Conservation (phyloP, 2,113 vertebrate species). For the Hyla sarda region DNA sequence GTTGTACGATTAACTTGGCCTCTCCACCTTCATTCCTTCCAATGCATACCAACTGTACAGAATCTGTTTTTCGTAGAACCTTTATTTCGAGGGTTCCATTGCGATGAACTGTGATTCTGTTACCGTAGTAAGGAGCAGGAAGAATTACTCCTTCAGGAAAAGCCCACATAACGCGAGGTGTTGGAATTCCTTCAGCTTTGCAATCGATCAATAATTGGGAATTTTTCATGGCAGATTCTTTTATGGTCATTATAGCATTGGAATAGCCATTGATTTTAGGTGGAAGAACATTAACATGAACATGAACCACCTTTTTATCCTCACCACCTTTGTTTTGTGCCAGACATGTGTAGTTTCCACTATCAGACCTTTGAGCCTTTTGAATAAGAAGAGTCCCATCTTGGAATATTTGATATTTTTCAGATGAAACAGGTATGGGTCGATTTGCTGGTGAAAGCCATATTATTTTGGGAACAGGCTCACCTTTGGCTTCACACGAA, state of each 20-base stretch:
- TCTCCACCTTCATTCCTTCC: slow-evolving; percentile 89
- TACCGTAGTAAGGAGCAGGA: slow-evolving; percentile 85
- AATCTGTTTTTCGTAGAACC: slow-evolving; percentile 74
- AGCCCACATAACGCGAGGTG: slow-evolving; percentile 83
- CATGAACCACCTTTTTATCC: slow-evolving; percentile 72
- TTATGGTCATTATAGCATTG: slow-evolving; percentile 67
- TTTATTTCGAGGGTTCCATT: slow-evolving; percentile 89
- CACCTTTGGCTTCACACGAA: slow-evolving; percentile 79
- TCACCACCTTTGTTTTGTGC: slow-evolving; percentile 81
- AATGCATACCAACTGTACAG: slow-evolving; percentile 79
- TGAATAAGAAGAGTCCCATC: slow-evolving; percentile 86
- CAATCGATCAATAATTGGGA: slow-evolving; percentile 80
- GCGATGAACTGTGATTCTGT: slow-evolving; percentile 81
- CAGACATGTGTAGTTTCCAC: slow-evolving; percentile 89
- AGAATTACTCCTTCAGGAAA: slow-evolving; percentile 86
- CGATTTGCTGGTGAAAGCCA: slow-evolving; percentile 86
- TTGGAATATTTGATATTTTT: slow-evolving; percentile 80
- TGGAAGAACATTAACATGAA: slow-evolving; percentile 78
- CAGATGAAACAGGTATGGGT: slow-evolving; percentile 71
- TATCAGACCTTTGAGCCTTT: slow-evolving; percentile 84
- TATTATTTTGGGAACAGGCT: slow-evolving; percentile 76
- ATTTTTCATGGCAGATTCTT: slow-evolving; percentile 72
- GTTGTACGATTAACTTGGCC: slow-evolving; percentile 76
- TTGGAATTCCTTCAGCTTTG: slow-evolving; percentile 78
- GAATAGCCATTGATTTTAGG: slow-evolving; percentile 81